Percentiles rank a stretch among this genome's conserved stretches.
Evolutionary conservation across 2,888 invertebrate species (phyloP).

Genomic region (Pyrochroa serraticornis): DNA sequence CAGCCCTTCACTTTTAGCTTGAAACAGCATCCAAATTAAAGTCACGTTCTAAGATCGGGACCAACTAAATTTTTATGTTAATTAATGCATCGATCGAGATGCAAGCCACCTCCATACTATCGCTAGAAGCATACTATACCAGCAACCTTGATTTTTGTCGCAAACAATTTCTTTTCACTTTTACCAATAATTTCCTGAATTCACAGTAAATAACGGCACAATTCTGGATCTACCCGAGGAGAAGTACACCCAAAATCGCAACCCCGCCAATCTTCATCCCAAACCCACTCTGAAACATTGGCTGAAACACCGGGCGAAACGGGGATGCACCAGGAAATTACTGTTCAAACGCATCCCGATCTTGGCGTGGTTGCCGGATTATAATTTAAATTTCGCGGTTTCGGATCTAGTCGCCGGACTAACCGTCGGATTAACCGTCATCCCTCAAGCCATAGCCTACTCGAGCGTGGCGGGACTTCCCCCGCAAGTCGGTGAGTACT

Average conservation of each 20-base stretch:
- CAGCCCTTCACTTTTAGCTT: conserved; percentile 1
- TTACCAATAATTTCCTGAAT: no score
- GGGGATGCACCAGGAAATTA: conserved; percentile 67
- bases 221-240: conserved; percentile 47
- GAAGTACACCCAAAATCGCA: conserved; percentile 33
- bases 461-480: conserved; percentile 64
- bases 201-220: conserved; percentile 20
- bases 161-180: conserved; percentile 13
- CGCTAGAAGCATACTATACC: not conserved
- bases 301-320: conserved; percentile 59
- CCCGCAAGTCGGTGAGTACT: conserved; percentile 68
- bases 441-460: conserved; percentile 66
- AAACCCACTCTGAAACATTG: conserved; percentile 43
- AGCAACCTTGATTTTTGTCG: not conserved
- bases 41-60: no score
- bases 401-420: conserved; percentile 82
- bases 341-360: conserved; percentile 70
- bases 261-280: conserved; percentile 2
- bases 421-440: conserved; percentile 72
- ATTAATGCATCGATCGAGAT: no score
- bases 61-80: not conserved
- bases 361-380: conserved; percentile 71
- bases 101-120: no score
- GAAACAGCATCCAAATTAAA: no score
- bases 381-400: conserved; percentile 68